Base-by-base conservation (phyloP, 2,888 invertebrate genomes). In the Orchestes rusci region DNA sequence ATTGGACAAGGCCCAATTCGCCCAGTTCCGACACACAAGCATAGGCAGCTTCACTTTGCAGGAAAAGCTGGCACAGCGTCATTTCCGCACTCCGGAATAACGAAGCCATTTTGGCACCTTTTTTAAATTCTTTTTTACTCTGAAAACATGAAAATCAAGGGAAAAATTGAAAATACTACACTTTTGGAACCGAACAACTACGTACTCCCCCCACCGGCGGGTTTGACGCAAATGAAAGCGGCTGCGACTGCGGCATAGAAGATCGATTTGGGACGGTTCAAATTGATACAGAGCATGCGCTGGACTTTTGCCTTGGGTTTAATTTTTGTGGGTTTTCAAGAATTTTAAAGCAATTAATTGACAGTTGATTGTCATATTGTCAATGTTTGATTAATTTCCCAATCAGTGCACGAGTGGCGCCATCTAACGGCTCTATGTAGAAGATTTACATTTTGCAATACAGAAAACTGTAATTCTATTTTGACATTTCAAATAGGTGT, bases 11-110 rank as follows among this genome's bases (percentile, higher is more conserved):
- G 41, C 96, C 97, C 55, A 97, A 75, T 73, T 99, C 97, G 49
- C 97, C 97, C 39, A 97, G 77, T 70, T 97, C 96, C 20, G 96
- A 94, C 55, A 97, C 93, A 75, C 95, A 96, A 51, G 92, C 89
- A 74, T 97, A 97, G 13, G 97, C 95, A 45, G 96, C 94, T 75
- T 97, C 97, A 71, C 94, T 93, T 71, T 97, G 97, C 56, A 97
- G 75, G 72, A 95, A 97, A 62, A 97, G 84, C 72, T 97, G 97
- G 79, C 95, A 95, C 70, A 96, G 78, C 64, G 91, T 88, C 96
- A 99, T 97, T 76, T 95, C 92, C 71, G 96, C 95, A 75, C 95
- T 95, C 59, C 95, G 82, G 72, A 95, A 96, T 67, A 96, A 76
- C 66, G 91, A 88, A 69, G 87, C 88, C 89, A 89, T 89, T 56